These are phyloP conservation scores for Sylvia borin DNA, from an alignment of 2,797 vertebrate species.

Conservation along the genomic window DNA sequence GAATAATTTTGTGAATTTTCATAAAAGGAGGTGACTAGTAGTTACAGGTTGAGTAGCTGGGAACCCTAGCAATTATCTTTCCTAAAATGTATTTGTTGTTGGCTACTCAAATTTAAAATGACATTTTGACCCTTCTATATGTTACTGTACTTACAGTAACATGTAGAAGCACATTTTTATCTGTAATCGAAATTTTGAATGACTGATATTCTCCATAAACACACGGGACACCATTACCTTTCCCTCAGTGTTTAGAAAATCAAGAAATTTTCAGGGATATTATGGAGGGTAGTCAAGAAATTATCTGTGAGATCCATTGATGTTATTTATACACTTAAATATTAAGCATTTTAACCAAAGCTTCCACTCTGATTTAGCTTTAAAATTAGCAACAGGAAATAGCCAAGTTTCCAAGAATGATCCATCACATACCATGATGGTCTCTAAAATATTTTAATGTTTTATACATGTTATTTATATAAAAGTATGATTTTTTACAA, in stretches of 20 bases:
- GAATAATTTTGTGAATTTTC: background rate
- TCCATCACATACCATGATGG: no score
- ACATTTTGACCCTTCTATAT: background rate
- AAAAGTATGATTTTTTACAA: background rate
- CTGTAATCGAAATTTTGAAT: background rate
- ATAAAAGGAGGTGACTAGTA: accelerated
- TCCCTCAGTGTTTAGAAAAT: background rate
- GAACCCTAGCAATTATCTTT: background rate
- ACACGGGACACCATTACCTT: accelerated
- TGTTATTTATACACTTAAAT: background rate
- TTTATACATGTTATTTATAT: background rate
- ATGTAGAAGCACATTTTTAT: background rate
- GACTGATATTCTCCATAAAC: background rate
- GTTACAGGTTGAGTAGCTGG: accelerated
- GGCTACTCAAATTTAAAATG: background rate
- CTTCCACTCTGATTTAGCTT: background rate
- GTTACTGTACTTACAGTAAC: background rate
- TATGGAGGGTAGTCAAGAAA: background rate
- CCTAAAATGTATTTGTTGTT: background rate
- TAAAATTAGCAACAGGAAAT: background rate
- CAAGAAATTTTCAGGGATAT: background rate
- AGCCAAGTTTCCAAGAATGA: background rate
- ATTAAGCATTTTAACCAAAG: background rate
- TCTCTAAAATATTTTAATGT: background rate
- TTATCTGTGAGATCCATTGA: background rate